phyloP scores from a whole-genome alignment of 1,140 invertebrate genomes.

The Oncopeltus fasciatus region DNA sequence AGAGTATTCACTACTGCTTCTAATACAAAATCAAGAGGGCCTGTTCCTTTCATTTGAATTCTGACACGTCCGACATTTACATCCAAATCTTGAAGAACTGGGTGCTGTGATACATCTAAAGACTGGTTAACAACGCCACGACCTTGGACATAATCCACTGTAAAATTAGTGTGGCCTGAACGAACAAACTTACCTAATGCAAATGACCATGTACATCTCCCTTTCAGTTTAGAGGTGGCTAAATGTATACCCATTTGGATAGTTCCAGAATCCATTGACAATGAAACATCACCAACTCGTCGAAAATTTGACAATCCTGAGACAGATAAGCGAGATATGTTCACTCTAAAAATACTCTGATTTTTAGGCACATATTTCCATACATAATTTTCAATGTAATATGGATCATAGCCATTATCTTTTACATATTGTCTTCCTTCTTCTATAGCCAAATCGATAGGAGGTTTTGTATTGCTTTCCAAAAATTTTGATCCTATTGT shows the following conservation, averaged over 20 bases:
- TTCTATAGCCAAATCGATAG: constrained; percentile 53
- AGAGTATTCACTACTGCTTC: constrained; percentile 62
- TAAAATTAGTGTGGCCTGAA: constrained; percentile 51
- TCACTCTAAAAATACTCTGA: constrained; percentile 19
- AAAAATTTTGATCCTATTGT: constrained; percentile 35
- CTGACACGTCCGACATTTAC: constrained; percentile 8
- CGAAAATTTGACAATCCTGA: constrained; percentile 63
- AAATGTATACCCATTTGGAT: constrained; percentile 49
- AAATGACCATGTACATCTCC: constrained; percentile 49
- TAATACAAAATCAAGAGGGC: constrained; percentile 60
- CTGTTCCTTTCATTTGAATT: constrained; percentile 42
- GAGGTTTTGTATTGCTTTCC: constrained; percentile 50
- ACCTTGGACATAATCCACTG: constrained; percentile 45
- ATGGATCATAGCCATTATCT: constrained; percentile 56
- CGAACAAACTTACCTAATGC: constrained; percentile 32
- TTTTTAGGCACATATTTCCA: constrained; percentile 16
- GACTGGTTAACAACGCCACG: constrained; percentile 47
- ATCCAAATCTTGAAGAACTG: constrained; percentile 11
- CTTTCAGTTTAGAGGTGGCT: constrained; percentile 59
- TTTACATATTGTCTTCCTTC: constrained; percentile 54
- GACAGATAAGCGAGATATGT: constrained; percentile 46
- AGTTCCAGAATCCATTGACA: constrained; percentile 43
- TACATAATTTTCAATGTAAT: constrained; percentile 40
- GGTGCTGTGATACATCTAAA: constrained; percentile 12
- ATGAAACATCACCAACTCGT: constrained; percentile 57